A percentile compares a stretch with the other conserved stretches of the same genome.
Evolutionary conservation across 2,888 invertebrate genomes (phyloP).

Genomic region (Spisula solida): DNA sequence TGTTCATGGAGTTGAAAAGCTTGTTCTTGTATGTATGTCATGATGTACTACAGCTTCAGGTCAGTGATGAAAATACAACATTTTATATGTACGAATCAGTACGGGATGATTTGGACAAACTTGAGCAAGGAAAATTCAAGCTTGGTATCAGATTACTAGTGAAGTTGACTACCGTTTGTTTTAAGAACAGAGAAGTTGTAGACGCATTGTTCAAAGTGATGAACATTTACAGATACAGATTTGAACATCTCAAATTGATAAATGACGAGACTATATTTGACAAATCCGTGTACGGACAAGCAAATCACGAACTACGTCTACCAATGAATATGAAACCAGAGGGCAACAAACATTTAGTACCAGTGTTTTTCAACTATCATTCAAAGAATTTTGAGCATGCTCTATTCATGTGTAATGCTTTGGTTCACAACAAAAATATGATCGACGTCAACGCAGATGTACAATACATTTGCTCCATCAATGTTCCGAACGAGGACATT

Average conservation of each 20-base stretch:
- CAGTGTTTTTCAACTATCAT: conserved; percentile 38
- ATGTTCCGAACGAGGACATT: conserved; percentile 15
- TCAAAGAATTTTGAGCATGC: background rate
- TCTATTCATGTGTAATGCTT: conserved; percentile 26
- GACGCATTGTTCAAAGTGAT: background rate
- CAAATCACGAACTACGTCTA: conserved; percentile 28
- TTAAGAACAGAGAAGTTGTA: conserved; percentile 36
- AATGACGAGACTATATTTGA: conserved; percentile 38
- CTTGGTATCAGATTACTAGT: conserved; percentile 22
- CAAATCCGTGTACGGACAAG: background rate
- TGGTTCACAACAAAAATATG: conserved; percentile 26
- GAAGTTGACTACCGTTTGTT: conserved; percentile 21
- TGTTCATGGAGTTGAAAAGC: conserved; percentile 7
- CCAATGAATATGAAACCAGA: conserved; percentile 43
- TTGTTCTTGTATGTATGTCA: background rate
- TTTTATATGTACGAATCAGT: conserved; percentile 42
- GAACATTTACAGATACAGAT: conserved; percentile 21
- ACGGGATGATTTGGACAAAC: conserved; percentile 28
- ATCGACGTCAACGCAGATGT: background rate
- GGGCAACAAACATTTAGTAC: conserved; percentile 26
- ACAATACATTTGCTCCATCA: background rate
- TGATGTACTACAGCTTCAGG: conserved; percentile 11
- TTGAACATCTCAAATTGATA: conserved; percentile 11
- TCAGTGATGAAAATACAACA: background rate
- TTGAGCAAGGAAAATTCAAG: conserved; percentile 15